These are phyloP conservation scores for Drosophila bipectinata DNA, from an alignment of 1,140 invertebrate genomes.

Conservation along the genomic window DNA sequence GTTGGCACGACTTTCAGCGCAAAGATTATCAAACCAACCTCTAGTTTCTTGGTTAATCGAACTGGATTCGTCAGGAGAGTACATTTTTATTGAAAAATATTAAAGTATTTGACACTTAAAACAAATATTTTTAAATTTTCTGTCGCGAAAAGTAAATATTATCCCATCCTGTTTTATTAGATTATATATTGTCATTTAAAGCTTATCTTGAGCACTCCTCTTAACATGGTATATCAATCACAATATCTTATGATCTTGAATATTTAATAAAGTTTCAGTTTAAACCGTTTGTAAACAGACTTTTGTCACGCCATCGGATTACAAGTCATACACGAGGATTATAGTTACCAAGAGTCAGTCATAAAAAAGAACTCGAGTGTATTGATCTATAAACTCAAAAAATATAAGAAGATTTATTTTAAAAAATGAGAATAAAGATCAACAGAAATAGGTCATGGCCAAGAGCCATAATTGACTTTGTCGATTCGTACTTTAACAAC, in stretches of 20 bases:
- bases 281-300: not conserved
- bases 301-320: constrained; percentile 27
- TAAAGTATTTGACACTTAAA: not conserved
- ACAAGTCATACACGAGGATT: not conserved
- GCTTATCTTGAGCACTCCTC: too few relatives aligned
- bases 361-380: not conserved
- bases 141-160: not conserved
- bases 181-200: too few relatives aligned
- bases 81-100: not conserved
- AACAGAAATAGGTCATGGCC: constrained; percentile 8
- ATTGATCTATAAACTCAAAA: not conserved
- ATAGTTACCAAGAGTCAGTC: not conserved
- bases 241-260: constrained; percentile 13
- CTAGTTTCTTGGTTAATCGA: constrained; percentile 4
- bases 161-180: too few relatives aligned
- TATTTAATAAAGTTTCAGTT: constrained; percentile 16
- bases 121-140: not conserved
- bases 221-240: not conserved
- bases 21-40: constrained; percentile 50
- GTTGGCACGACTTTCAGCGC: constrained; percentile 26
- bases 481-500: constrained; percentile 62
- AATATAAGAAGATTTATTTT: constrained; percentile 3
- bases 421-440: not conserved
- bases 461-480: constrained; percentile 23
- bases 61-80: not conserved